These are phyloP conservation scores for Dicentrarchus labrax DNA, from an alignment of 2,113 vertebrate genomes.

Conservation along the genomic window DNA sequence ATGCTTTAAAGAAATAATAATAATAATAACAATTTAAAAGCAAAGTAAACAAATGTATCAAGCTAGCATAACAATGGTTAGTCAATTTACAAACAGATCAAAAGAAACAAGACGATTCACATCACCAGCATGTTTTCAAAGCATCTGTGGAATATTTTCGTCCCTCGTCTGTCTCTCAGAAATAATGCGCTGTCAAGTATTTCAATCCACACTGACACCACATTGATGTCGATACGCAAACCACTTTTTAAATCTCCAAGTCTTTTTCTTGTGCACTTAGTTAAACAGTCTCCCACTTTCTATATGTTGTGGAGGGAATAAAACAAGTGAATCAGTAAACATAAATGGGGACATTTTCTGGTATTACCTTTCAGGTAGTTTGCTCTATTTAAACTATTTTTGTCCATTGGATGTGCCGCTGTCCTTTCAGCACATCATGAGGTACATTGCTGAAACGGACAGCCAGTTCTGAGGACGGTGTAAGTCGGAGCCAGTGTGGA, in stretches of 20 bases:
- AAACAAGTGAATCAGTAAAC: not conserved
- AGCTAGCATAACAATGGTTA: not conserved
- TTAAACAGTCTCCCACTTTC: not conserved
- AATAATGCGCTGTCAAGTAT: not conserved
- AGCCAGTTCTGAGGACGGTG: constrained; percentile 1
- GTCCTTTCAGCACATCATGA: not conserved
- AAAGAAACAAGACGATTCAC: not conserved
- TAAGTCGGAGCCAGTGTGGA: constrained; percentile 2
- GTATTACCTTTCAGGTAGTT: not conserved
- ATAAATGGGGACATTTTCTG: not conserved
- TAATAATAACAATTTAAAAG: not conserved
- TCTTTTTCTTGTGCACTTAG: not conserved
- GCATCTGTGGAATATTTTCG: not conserved
- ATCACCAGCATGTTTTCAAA: not conserved
- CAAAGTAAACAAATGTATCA: not conserved
- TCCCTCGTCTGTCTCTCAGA: not conserved
- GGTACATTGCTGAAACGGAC: constrained; percentile 1
- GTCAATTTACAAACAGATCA: not conserved
- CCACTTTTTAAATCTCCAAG: not conserved
- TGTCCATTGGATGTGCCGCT: not conserved
- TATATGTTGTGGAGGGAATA: not conserved
- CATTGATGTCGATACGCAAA: not conserved
- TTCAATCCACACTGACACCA: constrained; percentile 10
- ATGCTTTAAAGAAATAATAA: constrained; percentile 9
- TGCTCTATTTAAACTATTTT: not conserved